Conservation (phyloP, 2,797 vertebrate species). For the Poecilia picta region DNA sequence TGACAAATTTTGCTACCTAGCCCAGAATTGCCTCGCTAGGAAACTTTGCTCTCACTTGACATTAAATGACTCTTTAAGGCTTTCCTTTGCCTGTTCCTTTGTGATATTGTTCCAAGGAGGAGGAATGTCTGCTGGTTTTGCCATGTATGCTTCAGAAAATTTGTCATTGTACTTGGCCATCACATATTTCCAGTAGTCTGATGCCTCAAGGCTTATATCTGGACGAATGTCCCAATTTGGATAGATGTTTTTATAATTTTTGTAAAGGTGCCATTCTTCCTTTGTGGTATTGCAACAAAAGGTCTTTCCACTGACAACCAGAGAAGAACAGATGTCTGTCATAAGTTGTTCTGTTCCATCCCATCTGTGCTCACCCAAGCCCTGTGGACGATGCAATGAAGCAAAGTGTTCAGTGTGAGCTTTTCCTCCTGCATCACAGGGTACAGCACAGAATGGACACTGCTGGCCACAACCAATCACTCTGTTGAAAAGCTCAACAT, state of each 20-base stretch:
- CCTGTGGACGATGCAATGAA: constrained; percentile 55
- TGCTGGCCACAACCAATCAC: constrained; percentile 74
- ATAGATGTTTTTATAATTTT: constrained; percentile 52
- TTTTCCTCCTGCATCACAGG: constrained; percentile 69
- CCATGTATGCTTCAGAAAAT: constrained; percentile 59
- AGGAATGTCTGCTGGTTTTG: constrained; percentile 60
- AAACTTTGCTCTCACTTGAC: constrained; percentile 24
- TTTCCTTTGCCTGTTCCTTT: constrained; percentile 40
- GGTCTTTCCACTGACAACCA: accelerated
- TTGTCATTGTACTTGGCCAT: constrained; percentile 55
- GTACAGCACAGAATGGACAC: constrained; percentile 73
- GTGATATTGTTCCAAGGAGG: constrained; percentile 13
- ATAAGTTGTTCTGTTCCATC: accelerated
- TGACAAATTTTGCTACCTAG: too few species aligned
- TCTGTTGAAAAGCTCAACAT: constrained; percentile 63
- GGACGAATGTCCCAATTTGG: constrained; percentile 73
- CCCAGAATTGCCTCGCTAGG: too few species aligned
- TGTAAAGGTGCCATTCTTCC: not conserved
- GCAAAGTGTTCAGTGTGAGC: constrained; percentile 62
- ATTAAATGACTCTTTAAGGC: constrained; percentile 55
- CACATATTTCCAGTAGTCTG: constrained; percentile 82
- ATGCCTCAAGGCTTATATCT: constrained; percentile 62
- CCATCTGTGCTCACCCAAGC: not conserved
- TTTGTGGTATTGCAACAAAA: constrained; percentile 29
- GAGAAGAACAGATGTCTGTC: constrained; percentile 51